Base-by-base conservation (phyloP, 2,797 vertebrate species). In the Scleropages formosus region DNA sequence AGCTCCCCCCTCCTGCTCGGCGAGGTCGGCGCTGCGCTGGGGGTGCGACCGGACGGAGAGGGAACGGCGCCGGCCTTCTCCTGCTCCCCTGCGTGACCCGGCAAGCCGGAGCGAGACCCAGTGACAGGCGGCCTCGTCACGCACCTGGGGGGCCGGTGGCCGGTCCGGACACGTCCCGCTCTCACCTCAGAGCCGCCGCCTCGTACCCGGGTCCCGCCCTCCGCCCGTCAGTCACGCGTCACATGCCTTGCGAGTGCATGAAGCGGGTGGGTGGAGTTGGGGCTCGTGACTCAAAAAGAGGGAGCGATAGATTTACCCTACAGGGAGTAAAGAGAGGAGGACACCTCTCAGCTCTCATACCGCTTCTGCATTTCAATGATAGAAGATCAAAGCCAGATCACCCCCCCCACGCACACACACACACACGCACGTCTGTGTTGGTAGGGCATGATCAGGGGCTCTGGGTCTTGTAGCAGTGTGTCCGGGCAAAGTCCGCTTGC, bases 301-400 rank as follows among this genome's bases (percentile, higher is more conserved):
- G n/a, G n/a, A n/a, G n/a, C n/a, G n/a, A n/a, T n/a, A n/a, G n/a
- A n/a, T 16, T 64, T 39, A 24, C 62, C 62, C 27, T 27, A 31
- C 27, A 64, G 64, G 62, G n/a, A n/a, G n/a, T n/a, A n/a, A n/a
- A n/a, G n/a, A n/a, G n/a, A n/a, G n/a, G 62, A 64, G 27, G 8
- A 27, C 62, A 39, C 62, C 26, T 64, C 64, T 27, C 62, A 16
- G n/a, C n/a, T n/a, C n/a, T n/a, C 8, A n/a, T 64, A 64, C 27
- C 39, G 27, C 15, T 64, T 39, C 64, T 64, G 62, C 27, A 64
- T 64, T 64, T 64, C 39, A 64, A 64, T 64, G 39, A 64, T 61
- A n/a, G 39, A 16, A 31, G 27, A 64, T 64, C 62, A 64, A 64
- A 64, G 62, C 62, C 16, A 26, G n/a, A n/a, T 12, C 65, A 49